Percentiles rank a stretch among this genome's conserved stretches.
phyloP scores from a whole-genome alignment of 2,888 invertebrate genomes.

The Ceramica pisi region DNA sequence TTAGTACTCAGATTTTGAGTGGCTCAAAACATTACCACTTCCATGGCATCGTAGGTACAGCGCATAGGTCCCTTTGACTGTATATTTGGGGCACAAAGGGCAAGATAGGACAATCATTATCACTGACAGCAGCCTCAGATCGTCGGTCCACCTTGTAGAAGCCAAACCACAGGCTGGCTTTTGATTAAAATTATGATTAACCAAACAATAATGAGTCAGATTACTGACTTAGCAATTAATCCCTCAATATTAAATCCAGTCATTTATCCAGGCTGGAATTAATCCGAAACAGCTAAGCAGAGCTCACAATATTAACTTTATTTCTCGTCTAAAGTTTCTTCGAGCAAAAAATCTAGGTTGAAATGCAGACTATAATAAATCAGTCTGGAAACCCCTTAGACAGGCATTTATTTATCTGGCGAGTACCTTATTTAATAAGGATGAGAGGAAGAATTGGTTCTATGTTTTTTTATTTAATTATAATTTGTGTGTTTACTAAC shows the following conservation, averaged over 20 bases:
- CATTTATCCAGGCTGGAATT: constrained; percentile 24
- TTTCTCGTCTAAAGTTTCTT: constrained; percentile 44
- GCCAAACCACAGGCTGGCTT: background rate
- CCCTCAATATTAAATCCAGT: constrained; percentile 23
- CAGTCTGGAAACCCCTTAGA: constrained; percentile 42
- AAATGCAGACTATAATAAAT: constrained; percentile 60
- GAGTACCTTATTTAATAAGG: constrained; percentile 41
- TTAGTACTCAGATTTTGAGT: too few species aligned
- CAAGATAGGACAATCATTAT: background rate
- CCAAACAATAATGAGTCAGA: background rate
- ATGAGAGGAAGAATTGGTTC: background rate
- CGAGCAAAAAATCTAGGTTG: constrained; percentile 49
- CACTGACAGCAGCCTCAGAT: background rate
- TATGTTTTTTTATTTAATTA: constrained; percentile 17
- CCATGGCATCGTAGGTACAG: too few species aligned
- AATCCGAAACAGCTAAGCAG: constrained; percentile 33
- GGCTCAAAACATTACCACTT: too few species aligned
- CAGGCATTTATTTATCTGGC: constrained; percentile 49
- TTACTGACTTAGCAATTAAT: constrained; percentile 31
- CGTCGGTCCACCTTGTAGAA: background rate
- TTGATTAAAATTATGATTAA: constrained; percentile 7
- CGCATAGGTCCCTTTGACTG: too few species aligned
- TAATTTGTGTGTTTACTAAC: background rate
- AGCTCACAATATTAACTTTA: constrained; percentile 33
- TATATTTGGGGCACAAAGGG: too few species aligned